A percentile compares a stretch with the other conserved stretches of the same genome.
Conservation (phyloP, 2,888 invertebrate genomes). For the Lampropteryx suffumata region DNA sequence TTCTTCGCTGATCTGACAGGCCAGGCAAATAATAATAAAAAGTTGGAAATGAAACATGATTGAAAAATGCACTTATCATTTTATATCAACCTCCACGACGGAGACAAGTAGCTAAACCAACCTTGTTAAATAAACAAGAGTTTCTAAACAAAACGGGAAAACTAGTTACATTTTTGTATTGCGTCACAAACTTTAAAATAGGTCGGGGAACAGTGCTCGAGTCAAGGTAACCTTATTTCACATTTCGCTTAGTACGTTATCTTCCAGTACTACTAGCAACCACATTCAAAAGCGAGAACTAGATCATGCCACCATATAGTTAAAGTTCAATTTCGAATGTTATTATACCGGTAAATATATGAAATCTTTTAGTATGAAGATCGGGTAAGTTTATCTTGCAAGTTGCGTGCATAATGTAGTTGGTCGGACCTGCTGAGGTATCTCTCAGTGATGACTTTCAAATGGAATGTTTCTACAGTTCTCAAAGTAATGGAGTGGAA, state of each 20-base stretch:
- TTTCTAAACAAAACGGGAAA: conserved; percentile 26
- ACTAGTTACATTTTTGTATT: conserved; percentile 37
- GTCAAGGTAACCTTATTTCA: conserved; percentile 26
- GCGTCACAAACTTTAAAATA: conserved; percentile 38
- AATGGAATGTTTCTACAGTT: conserved; percentile 12
- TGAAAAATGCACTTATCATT: no score
- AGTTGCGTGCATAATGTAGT: conserved; percentile 27
- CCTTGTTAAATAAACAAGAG: conserved; percentile 26
- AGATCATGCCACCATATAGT: not conserved
- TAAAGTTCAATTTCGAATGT: conserved; percentile 7
- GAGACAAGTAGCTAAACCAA: conserved; percentile 5
- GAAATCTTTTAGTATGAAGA: conserved; percentile 15
- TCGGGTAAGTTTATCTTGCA: conserved; percentile 16
- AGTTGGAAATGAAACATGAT: no score
- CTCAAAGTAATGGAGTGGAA: conserved; percentile 11
- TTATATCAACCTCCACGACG: not conserved
- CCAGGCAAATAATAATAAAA: no score
- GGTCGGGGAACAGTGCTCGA: conserved; percentile 34
- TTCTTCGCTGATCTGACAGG: no score
- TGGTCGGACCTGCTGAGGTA: conserved; percentile 2
- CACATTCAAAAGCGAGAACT: conserved; percentile 1
- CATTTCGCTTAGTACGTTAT: conserved; percentile 20
- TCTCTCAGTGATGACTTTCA: conserved; percentile 19
- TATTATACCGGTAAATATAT: conserved; percentile 6
- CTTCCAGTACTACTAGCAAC: conserved; percentile 3